Base-by-base conservation (phyloP, 2,113 vertebrate species). In the Gopherus flavomarginatus region DNA sequence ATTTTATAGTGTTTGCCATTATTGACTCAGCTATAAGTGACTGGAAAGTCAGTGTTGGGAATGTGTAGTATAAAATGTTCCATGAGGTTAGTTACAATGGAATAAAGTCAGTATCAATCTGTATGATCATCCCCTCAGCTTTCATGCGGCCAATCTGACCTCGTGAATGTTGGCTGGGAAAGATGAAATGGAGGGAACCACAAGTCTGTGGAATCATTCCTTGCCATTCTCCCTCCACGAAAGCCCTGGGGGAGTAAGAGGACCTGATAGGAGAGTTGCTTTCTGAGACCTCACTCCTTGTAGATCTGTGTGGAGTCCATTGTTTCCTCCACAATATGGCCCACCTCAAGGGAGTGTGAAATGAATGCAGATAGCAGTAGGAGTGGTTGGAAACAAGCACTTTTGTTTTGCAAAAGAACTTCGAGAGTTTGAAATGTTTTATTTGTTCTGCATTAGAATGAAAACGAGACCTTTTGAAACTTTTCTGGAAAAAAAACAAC, bases 121-220 rank as follows among this genome's bases (percentile, higher is more conserved):
- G 21, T 69, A 83, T 87, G 27, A 11, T 6, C 24, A 86, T 44
- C 38, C 13, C 2, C 84, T 84, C 2, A 0, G 1, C 5, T 69
- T 85, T 83, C n/a, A 13, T 89, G 26, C n/a, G 31, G 31, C 88
- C 85, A 87, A 75, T 82, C n/a, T 49, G 49, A 3, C n/a, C 4
- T 88, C 21, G 3, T 59, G 19, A 13, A 83, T 59, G 3, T 8
- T 83, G 77, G 9, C 2, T 38, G 29, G 38, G 81, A 84, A 65
- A n/a, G 0, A 56, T 0, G 8, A 4, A 84, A 81, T 11, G 52
- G 12, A 79, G 11, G 75, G 84, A 85, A 44, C 56, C 3, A 26
- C 0, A 5, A 26, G 22, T 27, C 1, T 22, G 2, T 44, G 21
- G 1, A 6, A 85, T 21, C 57, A 52, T 31, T 1, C 1, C 3